Evolutionary conservation across 2,797 vertebrate genomes (phyloP).

Genomic region (Fistularia tabacaria): DNA sequence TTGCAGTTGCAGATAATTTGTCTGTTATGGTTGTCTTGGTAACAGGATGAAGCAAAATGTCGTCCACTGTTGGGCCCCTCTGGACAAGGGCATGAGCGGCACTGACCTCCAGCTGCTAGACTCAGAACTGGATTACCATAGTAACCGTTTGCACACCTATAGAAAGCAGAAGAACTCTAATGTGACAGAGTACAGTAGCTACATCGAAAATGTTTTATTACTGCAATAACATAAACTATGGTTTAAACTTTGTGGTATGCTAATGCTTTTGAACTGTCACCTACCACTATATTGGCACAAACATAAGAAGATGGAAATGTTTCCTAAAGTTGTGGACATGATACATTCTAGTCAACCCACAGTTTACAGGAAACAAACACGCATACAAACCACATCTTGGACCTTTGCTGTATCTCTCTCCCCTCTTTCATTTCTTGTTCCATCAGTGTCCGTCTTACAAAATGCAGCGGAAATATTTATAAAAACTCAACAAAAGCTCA

Average conservation of each 20-base stretch:
- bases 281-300: too few species aligned
- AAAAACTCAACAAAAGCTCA: too few species aligned
- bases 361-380: background rate
- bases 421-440: too few species aligned
- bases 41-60: conserved; percentile 90
- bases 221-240: too few species aligned
- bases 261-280: too few species aligned
- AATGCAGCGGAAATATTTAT: too few species aligned
- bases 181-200: background rate
- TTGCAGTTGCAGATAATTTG: conserved; percentile 91
- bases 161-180: conserved; percentile 6
- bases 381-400: background rate
- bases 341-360: background rate
- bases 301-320: too few species aligned
- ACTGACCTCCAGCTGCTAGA: conserved; percentile 74
- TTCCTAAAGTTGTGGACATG: background rate
- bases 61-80: conserved; percentile 84
- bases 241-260: too few species aligned
- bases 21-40: conserved; percentile 83
- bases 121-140: conserved; percentile 87
- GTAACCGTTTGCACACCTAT: conserved; percentile 85
- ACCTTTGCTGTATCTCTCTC: background rate
- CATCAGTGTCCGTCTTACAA: too few species aligned
- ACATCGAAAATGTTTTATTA: too few species aligned
- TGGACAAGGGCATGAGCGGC: conserved; percentile 92